A percentile compares a stretch with the other conserved stretches of the same genome.
These are phyloP conservation scores for Mormyrus proboscirostris DNA, from an alignment of 2,797 vertebrate genomes.

Conservation along the genomic window DNA sequence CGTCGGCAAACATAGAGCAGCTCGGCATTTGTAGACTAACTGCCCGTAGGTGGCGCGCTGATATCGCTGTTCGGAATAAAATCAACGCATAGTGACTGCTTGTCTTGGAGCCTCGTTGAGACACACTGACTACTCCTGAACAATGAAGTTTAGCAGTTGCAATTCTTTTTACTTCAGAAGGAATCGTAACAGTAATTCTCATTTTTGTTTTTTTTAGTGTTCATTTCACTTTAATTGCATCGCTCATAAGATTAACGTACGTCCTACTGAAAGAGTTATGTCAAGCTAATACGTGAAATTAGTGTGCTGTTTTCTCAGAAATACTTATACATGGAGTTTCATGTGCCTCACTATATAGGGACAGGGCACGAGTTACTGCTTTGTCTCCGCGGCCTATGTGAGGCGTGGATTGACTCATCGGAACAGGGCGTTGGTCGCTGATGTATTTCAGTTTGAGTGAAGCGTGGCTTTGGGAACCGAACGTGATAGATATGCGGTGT, in stretches of 20 bases:
- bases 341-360: background rate
- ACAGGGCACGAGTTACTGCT: background rate
- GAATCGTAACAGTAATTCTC: background rate
- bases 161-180: background rate
- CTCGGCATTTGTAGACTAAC: background rate
- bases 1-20: background rate
- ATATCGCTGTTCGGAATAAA: background rate
- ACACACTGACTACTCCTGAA: background rate
- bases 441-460: background rate
- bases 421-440: background rate
- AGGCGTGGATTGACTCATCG: background rate
- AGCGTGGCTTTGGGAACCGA: background rate
- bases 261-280: background rate
- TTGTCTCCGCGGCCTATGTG: background rate
- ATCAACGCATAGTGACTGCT: background rate
- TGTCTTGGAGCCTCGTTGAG: background rate
- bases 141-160: background rate
- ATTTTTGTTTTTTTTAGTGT: background rate
- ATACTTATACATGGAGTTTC: background rate
- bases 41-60: background rate
- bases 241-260: background rate
- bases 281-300: background rate
- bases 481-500: background rate
- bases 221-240: background rate
- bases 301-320: background rate